A percentile compares a stretch with the other conserved stretches of the same genome.
These are phyloP conservation scores for Stichopus horrens DNA, from an alignment of 53 echinoderm and acorn worm genomes.

Conservation along the genomic window DNA sequence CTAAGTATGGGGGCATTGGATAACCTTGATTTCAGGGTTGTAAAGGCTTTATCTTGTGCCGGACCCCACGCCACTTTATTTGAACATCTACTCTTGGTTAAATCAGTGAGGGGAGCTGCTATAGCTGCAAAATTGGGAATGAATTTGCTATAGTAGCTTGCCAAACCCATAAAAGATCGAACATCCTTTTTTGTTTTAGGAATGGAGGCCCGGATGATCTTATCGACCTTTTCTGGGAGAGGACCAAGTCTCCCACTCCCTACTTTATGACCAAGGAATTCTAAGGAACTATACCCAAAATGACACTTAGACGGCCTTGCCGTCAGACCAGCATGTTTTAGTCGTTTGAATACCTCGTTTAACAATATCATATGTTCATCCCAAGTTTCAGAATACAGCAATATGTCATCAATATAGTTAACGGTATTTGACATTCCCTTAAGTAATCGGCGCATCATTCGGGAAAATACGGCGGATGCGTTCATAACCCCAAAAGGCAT, in stretches of 20 bases:
- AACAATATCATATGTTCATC: conserved; percentile 42
- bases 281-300: conserved; percentile 50
- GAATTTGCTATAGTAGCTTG: conserved; percentile 46
- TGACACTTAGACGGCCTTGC: conserved; percentile 63
- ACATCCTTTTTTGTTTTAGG: conserved; percentile 61
- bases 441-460: conserved; percentile 53
- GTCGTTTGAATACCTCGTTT: conserved; percentile 29
- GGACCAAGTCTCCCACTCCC: conserved; percentile 51
- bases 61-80: conserved; percentile 41
- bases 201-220: conserved; percentile 16
- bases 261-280: conserved; percentile 61
- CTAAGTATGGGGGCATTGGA: background rate
- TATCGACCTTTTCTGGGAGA: conserved; percentile 34
- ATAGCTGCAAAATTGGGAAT: conserved; percentile 28
- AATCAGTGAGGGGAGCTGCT: conserved; percentile 51
- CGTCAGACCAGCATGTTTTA: conserved; percentile 53
- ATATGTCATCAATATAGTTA: conserved; percentile 64
- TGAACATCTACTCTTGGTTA: conserved; percentile 44
- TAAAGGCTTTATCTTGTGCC: conserved; percentile 25
- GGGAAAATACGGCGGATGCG: background rate
- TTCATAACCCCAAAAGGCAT: background rate
- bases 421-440: conserved; percentile 43
- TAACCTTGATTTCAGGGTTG: background rate
- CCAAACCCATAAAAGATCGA: conserved; percentile 47
- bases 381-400: conserved; percentile 60